Conservation (phyloP, 2,888 invertebrate genomes). For the Hypolimnas misippus region DNA sequence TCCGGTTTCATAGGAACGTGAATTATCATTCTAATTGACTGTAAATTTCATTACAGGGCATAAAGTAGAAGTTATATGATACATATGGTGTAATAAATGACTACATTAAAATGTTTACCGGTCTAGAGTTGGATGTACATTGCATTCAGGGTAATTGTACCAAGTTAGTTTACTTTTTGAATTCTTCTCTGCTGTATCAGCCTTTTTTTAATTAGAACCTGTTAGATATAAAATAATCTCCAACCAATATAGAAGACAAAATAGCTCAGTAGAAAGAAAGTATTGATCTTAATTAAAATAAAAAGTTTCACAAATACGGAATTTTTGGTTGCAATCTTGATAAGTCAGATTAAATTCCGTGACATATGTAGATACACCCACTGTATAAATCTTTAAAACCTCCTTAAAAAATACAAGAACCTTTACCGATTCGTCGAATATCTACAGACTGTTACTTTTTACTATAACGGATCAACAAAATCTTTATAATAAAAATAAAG, state of each 20-base stretch:
- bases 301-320: too few relatives aligned
- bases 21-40: background rate
- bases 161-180: too few relatives aligned
- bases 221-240: constrained; percentile 11
- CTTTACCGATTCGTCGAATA: background rate
- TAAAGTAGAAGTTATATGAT: background rate
- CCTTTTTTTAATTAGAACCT: too few relatives aligned
- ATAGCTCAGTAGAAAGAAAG: too few relatives aligned
- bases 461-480: background rate
- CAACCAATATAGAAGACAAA: too few relatives aligned
- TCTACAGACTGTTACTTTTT: background rate
- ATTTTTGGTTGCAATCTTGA: too few relatives aligned
- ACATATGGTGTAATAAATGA: background rate
- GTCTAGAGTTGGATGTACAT: background rate
- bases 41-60: background rate
- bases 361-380: background rate
- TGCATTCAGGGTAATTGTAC: too few relatives aligned
- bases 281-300: too few relatives aligned
- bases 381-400: background rate
- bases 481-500: constrained; percentile 22
- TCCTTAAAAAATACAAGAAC: background rate
- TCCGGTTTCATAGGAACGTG: too few relatives aligned
- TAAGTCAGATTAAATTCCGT: background rate
- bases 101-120: background rate
- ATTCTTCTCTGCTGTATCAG: too few relatives aligned